Percentiles rank a stretch among this genome's conserved stretches.
These are phyloP conservation scores for Zaprionus camerounensis DNA, from an alignment of 1,140 invertebrate genomes.

Conservation along the genomic window DNA sequence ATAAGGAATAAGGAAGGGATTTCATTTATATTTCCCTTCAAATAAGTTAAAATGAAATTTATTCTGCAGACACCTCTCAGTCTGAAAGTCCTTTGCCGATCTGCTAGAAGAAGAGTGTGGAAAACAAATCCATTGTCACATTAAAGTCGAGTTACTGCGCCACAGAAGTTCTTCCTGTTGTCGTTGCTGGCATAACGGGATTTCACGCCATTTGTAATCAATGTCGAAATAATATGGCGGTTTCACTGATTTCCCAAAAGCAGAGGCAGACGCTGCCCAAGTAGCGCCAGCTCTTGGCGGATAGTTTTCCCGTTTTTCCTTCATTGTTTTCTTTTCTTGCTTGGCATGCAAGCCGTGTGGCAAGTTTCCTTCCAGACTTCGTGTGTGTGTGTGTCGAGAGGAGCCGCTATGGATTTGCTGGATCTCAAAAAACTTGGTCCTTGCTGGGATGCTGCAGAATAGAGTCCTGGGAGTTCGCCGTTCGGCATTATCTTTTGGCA, in stretches of 20 bases:
- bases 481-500: conserved; percentile 63
- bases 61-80: too few species aligned
- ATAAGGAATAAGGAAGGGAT: too few species aligned
- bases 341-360: conserved; percentile 58
- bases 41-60: too few species aligned
- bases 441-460: conserved; percentile 27
- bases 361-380: conserved; percentile 24
- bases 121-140: conserved; percentile 39
- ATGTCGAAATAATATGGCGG: conserved; percentile 66
- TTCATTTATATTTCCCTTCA: too few species aligned
- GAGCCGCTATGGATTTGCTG: conserved; percentile 52
- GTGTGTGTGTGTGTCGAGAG: conserved; percentile 9
- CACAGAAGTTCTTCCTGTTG: conserved; percentile 15
- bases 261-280: neutral
- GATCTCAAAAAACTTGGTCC: conserved; percentile 60
- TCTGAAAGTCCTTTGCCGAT: neutral
- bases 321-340: conserved; percentile 14
- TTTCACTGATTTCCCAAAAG: conserved; percentile 59
- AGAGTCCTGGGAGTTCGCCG: conserved; percentile 18
- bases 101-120: neutral
- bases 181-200: conserved; percentile 31
- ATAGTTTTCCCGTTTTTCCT: conserved; percentile 34
- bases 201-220: conserved; percentile 60
- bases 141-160: conserved; percentile 37
- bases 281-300: conserved; percentile 38